Conservation (phyloP, 2,797 vertebrate genomes). For the Bradypus variegatus region DNA sequence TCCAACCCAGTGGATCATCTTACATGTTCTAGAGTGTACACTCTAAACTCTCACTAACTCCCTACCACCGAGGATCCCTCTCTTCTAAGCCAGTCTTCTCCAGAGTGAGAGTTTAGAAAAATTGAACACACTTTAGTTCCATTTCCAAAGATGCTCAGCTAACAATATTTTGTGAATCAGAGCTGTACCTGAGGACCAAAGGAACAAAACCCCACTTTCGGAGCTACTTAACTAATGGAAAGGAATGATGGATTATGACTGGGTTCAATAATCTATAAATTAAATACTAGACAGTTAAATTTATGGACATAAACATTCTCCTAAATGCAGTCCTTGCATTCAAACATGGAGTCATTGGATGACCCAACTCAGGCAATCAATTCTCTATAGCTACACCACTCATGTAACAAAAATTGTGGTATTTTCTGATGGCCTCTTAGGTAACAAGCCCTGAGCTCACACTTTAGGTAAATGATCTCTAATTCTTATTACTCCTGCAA, state of each 20-base stretch:
- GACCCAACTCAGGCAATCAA: not conserved
- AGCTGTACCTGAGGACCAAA: not conserved
- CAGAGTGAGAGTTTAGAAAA: not conserved
- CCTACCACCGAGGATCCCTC: not conserved
- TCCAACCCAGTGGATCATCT: not conserved
- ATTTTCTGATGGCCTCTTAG: too few relatives aligned
- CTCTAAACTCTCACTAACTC: not conserved
- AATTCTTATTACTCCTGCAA: not conserved
- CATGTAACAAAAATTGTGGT: not conserved
- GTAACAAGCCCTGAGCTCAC: not conserved
- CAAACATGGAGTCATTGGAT: not conserved
- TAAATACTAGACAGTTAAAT: not conserved
- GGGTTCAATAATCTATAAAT: not conserved
- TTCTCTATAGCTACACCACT: not conserved
- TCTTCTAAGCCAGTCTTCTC: not conserved
- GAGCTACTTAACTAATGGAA: not conserved
- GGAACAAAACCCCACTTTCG: not conserved
- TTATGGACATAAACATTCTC: not conserved
- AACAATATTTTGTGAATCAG: not conserved
- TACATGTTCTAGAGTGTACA: not conserved
- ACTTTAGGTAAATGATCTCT: not conserved
- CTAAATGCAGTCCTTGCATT: not conserved
- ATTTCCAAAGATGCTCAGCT: not conserved
- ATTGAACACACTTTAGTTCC: not conserved
- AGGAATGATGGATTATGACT: not conserved